A percentile compares a stretch with the other conserved stretches of the same genome.
phyloP scores from a whole-genome alignment of 2,888 invertebrate species.

The Rhopalosiphum nymphaeae region DNA sequence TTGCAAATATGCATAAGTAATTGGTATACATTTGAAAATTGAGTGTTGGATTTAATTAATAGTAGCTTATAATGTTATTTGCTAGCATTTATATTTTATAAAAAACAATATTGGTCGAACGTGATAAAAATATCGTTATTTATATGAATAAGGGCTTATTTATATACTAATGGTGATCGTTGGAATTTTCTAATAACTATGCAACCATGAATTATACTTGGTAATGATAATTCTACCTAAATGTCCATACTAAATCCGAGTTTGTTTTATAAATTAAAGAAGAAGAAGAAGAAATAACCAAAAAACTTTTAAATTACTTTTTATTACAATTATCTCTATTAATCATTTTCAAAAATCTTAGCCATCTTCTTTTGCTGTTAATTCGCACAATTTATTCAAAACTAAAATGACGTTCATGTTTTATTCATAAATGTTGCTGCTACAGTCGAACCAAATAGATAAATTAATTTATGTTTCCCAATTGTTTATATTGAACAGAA shows the following conservation, averaged over 20 bases:
- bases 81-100: background rate
- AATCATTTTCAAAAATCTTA: constrained; percentile 8
- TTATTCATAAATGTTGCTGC: background rate
- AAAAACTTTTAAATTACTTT: constrained; percentile 1
- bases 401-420: background rate
- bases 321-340: background rate
- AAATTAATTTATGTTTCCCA: background rate
- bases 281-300: background rate
- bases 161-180: background rate
- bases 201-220: background rate
- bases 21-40: background rate
- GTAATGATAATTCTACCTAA: background rate
- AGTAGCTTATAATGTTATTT: background rate
- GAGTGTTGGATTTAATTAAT: background rate
- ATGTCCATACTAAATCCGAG: background rate
- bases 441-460: background rate
- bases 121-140: background rate
- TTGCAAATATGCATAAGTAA: background rate
- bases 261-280: background rate
- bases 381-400: constrained; percentile 10
- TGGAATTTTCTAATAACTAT: background rate
- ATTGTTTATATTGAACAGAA: background rate
- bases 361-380: constrained; percentile 26
- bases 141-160: background rate
- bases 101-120: background rate